A percentile compares a stretch with the other conserved stretches of the same genome.
phyloP scores from a whole-genome alignment of 2,888 invertebrate genomes.

The Odontomyia ornata region DNA sequence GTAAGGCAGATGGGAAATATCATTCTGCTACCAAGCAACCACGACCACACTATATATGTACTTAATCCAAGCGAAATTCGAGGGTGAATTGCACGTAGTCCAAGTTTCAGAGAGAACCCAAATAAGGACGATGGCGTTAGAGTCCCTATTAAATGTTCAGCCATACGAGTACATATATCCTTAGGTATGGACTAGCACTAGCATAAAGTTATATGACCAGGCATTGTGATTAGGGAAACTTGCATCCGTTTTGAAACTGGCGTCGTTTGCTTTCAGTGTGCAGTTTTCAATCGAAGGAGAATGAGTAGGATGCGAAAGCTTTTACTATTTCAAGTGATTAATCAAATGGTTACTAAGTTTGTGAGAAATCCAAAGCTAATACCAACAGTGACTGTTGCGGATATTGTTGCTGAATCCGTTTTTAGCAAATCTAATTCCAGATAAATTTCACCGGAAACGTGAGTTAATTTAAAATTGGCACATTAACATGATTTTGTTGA shows the following conservation, averaged over 20 bases:
- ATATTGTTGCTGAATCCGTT: not conserved
- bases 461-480: too few relatives aligned
- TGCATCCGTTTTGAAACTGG: not conserved
- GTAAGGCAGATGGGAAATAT: too few relatives aligned
- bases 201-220: too few relatives aligned
- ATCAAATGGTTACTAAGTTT: not conserved
- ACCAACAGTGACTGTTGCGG: not conserved
- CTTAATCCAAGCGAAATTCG: not conserved
- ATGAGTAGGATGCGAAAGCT: not conserved
- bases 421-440: not conserved
- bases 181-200: too few relatives aligned
- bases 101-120: not conserved
- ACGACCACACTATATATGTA: too few relatives aligned
- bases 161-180: too few relatives aligned
- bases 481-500: too few relatives aligned
- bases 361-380: not conserved
- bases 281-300: conserved; percentile 17
- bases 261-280: not conserved
- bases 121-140: not conserved
- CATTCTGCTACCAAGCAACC: too few relatives aligned
- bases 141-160: not conserved
- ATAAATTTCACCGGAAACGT: not conserved
- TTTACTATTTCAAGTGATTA: not conserved
- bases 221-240: too few relatives aligned
- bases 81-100: not conserved